These are phyloP conservation scores for Forbesichthys agassizii DNA, from an alignment of 2,113 vertebrate genomes.

Conservation along the genomic window DNA sequence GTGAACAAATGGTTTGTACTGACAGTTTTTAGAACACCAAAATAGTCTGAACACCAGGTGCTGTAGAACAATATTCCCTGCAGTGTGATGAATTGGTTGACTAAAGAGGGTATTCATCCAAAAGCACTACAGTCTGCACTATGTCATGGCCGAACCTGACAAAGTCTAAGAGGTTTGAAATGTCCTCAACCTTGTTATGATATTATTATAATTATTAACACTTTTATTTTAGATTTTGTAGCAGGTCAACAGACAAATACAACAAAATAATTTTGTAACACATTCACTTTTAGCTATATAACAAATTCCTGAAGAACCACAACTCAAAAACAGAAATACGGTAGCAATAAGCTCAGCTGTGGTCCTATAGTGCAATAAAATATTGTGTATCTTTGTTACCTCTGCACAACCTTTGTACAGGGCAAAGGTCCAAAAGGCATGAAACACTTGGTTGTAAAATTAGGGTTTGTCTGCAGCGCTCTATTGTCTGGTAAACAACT, in stretches of 20 bases:
- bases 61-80: constrained; percentile 81
- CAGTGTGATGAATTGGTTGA: constrained; percentile 82
- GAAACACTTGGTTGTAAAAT: constrained; percentile 18
- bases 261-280: not conserved
- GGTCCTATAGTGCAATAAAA: constrained; percentile 6
- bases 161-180: constrained; percentile 52
- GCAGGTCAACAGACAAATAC: not conserved
- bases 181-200: constrained; percentile 29
- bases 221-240: constrained; percentile 19
- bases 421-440: not conserved
- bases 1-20: constrained; percentile 72
- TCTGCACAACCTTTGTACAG: not conserved
- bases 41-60: constrained; percentile 81
- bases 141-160: constrained; percentile 66
- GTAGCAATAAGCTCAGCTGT: not conserved
- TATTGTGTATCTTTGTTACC: not conserved
- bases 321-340: not conserved
- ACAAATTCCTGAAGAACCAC: constrained; percentile 1
- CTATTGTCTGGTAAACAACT: constrained; percentile 63
- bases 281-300: not conserved
- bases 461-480: constrained; percentile 33
- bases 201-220: not conserved
- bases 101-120: constrained; percentile 82
- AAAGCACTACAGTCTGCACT: constrained; percentile 73
- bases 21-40: constrained; percentile 72